Evolutionary conservation across 53 echinoderm and acorn worm species (phyloP).

Genomic region (Echinometra lucunter): DNA sequence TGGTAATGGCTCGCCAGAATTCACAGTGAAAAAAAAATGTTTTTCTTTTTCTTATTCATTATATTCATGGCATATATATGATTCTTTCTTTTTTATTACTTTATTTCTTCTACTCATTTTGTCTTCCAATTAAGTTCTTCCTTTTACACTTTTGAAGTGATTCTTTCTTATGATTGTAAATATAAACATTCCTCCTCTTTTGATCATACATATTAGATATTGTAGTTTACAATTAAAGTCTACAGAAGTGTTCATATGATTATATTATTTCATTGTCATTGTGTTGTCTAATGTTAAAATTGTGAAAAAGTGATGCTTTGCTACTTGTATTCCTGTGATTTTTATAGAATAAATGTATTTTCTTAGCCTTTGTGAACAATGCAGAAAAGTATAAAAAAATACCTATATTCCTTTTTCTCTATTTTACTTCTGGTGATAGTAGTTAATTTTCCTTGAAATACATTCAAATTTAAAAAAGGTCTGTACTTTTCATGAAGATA

Average conservation of each 20-base stretch:
- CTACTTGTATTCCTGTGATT: not conserved
- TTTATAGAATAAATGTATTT: not conserved
- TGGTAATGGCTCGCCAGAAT: conserved; percentile 2
- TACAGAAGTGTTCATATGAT: not conserved
- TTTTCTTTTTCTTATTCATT: not conserved
- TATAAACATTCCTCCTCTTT: conserved; percentile 22
- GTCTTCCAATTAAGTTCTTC: conserved; percentile 17
- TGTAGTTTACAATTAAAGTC: not conserved
- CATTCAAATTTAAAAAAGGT: not conserved
- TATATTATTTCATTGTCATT: not conserved
- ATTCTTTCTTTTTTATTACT: not conserved
- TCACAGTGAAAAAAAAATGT: not conserved
- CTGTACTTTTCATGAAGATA: not conserved
- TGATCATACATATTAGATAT: conserved; percentile 10
- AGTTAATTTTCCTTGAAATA: not conserved
- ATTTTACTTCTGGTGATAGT: not conserved
- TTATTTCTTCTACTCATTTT: not conserved
- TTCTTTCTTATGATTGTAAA: conserved; percentile 32
- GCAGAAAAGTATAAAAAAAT: not conserved
- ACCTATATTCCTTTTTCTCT: not conserved
- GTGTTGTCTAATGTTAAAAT: not conserved
- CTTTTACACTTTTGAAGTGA: not conserved
- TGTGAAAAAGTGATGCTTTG: not conserved
- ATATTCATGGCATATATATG: not conserved
- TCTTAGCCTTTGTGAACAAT: not conserved